phyloP scores from a whole-genome alignment of 2,113 vertebrate genomes.

The Fulmarus glacialis region DNA sequence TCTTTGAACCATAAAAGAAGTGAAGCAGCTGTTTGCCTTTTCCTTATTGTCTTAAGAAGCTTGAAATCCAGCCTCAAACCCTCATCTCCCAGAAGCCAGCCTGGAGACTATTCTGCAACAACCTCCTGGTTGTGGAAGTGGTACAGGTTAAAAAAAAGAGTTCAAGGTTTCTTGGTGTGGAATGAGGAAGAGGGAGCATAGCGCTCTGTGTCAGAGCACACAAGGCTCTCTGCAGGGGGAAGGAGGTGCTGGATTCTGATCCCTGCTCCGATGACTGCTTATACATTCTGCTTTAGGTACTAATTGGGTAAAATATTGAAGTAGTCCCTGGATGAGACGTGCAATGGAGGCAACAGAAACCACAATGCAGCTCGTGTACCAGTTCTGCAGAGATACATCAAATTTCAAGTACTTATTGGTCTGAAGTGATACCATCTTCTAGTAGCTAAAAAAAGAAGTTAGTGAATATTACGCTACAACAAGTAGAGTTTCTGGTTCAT shows the following conservation, averaged over 20 bases:
- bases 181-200: background rate
- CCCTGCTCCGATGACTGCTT: background rate
- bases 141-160: background rate
- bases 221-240: background rate
- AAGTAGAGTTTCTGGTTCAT: background rate
- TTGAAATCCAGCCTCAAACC: background rate
- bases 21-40: background rate
- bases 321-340: background rate
- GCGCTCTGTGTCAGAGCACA: rapidly evolving
- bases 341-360: background rate
- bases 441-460: background rate
- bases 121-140: background rate
- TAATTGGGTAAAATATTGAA: background rate
- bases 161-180: background rate
- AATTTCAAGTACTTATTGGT: background rate
- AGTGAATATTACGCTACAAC: background rate
- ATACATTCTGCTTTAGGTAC: background rate
- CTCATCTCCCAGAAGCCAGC: background rate
- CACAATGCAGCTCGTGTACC: background rate
- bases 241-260: background rate
- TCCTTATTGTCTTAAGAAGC: background rate
- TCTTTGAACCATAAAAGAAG: background rate
- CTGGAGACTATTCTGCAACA: background rate
- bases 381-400: background rate
- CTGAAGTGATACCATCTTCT: background rate